Percentiles rank a stretch among this genome's conserved stretches.
These are phyloP conservation scores for Pseudomyrmex cubaensis DNA, from an alignment of 1,140 invertebrate species.

Conservation along the genomic window DNA sequence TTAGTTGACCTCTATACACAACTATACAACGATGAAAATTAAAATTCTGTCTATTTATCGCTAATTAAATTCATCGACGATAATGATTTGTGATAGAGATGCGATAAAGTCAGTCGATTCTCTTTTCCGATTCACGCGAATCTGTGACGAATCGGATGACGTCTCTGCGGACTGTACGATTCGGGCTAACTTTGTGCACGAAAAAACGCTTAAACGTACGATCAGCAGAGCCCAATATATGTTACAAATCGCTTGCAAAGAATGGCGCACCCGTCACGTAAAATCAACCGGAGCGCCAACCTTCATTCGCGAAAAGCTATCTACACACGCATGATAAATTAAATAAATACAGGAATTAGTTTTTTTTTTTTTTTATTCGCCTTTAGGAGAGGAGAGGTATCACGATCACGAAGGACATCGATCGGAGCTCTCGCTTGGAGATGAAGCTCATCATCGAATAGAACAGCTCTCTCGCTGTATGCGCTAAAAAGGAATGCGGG, in stretches of 20 bases:
- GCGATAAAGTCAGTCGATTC: conserved; percentile 71
- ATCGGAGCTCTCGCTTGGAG: conserved; percentile 21
- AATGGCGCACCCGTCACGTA: conserved; percentile 10
- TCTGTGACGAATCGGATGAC: conserved; percentile 46
- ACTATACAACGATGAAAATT: conserved; percentile 84
- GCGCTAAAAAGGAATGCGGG: conserved; percentile 33
- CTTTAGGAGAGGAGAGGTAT: conserved; percentile 30
- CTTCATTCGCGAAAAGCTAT: conserved; percentile 42
- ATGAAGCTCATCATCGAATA: conserved; percentile 27
- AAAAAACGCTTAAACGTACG: conserved; percentile 46
- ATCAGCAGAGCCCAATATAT: conserved; percentile 53
- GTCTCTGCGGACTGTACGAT: conserved; percentile 56
- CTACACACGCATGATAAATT: conserved; percentile 64
- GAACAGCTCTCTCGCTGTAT: conserved; percentile 14
- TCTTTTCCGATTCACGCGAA: conserved; percentile 46
- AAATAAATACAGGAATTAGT: conserved; percentile 67
- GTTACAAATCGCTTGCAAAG: conserved; percentile 48
- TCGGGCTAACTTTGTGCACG: conserved; percentile 25
- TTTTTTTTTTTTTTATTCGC: conserved; percentile 29
- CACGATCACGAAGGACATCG: conserved; percentile 39
- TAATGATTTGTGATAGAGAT: conserved; percentile 73
- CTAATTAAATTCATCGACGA: conserved; percentile 71
- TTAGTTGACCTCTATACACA: conserved; percentile 83
- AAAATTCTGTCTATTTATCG: conserved; percentile 78
- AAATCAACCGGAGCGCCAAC: conserved; percentile 30